These are phyloP conservation scores for Phrynosoma blainvillii DNA, from an alignment of 2,113 vertebrate genomes.

Conservation along the genomic window DNA sequence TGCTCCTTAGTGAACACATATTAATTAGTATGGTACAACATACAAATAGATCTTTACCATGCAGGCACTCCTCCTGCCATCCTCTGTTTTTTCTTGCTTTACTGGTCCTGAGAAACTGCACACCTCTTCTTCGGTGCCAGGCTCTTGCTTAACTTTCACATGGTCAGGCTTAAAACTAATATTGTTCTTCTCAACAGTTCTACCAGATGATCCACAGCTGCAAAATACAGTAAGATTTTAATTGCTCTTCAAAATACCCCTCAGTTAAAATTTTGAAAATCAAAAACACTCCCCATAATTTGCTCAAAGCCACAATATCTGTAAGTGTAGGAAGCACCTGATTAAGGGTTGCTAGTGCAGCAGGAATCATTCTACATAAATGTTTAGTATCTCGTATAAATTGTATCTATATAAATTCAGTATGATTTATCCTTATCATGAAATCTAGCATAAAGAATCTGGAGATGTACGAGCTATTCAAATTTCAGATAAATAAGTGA, in stretches of 20 bases:
- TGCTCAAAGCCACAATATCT: not conserved
- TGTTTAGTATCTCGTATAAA: not conserved
- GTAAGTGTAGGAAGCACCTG: not conserved
- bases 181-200: slow-evolving; percentile 78
- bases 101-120: slow-evolving; percentile 86
- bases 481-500: not conserved
- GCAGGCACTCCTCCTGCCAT: slow-evolving; percentile 92
- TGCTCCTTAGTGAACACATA: not conserved
- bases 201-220: slow-evolving; percentile 92
- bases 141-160: slow-evolving; percentile 95
- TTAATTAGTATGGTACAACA: not conserved
- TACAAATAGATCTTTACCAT: slow-evolving; percentile 82
- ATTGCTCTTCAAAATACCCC: slow-evolving; percentile 7
- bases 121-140: slow-evolving; percentile 87
- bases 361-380: not conserved
- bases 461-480: not conserved
- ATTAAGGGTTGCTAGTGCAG: not conserved
- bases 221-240: slow-evolving; percentile 38
- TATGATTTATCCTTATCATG: not conserved
- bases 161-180: slow-evolving; percentile 82
- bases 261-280: slow-evolving; percentile 1
- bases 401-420: not conserved
- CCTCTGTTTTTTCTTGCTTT: slow-evolving; percentile 89
- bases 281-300: not conserved
- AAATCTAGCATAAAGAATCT: not conserved